Evolutionary conservation across 1,140 invertebrate species (phyloP), one percentile per base, ranked within the genome.

Genomic region (Druon quercuslanigerum): DNA sequence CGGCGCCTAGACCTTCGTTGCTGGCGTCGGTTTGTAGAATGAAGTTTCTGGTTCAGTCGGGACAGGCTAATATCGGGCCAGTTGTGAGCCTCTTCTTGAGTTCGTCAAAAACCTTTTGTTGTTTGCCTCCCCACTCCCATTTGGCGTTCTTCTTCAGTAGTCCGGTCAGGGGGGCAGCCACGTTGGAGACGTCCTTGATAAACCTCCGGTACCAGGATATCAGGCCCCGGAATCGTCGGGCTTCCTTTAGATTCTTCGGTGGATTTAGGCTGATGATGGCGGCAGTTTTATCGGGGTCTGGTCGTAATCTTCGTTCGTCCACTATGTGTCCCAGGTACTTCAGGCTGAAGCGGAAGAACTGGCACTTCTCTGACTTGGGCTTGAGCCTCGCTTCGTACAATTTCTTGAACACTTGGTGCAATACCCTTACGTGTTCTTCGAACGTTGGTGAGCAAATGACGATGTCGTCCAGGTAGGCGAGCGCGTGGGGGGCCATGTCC

Each of bases 401-500:
- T 16, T 52, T 17, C 16, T 60, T 5, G 4, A 76, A 74, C 0
- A 80, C 75, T 17, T 74, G 25, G n/a, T 25, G 8, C 54, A 76
- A 17, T 9, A n/a, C 66, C 5, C 3, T 71, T 5, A 7, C 33
- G 52, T 4, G 20, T 2, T 80, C 51, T 1, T 73, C 50, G 9
- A 51, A 33, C 0, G 73, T 77, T 50, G 17, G 14, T 4, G 54
- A 50, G 0, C 70, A 20, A 7, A 80, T 57, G 2, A 75, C 5
- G 3, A 80, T 9, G 20, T 92, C 20, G 1, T 25, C 20, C 3
- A 25, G 20, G 20, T 25, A 25, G 20, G 20, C 20, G 20, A 25
- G 3, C 20, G 20, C 20, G 3, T 25, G 20, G 1, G 20, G 20
- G 3, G 20, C 20, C 20, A 25, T 25, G 3, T 25, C 20, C 3